phyloP scores from a whole-genome alignment of 1,140 invertebrate genomes.

The Psilanteris sp. region DNA sequence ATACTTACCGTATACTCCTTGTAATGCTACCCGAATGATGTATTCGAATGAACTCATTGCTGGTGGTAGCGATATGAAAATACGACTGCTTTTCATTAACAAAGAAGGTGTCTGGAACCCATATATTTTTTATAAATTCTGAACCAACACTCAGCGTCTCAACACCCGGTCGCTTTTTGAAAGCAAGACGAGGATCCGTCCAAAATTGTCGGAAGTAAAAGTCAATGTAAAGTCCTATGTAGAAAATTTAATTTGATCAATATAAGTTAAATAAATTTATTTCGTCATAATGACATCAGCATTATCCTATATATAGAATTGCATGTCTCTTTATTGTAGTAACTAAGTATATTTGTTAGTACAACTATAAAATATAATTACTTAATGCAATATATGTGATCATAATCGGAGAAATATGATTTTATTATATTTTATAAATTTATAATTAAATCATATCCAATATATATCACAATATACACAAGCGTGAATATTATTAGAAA shows the following conservation, averaged over 20 bases:
- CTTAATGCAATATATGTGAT: no score
- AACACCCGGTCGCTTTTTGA: conserved; percentile 91
- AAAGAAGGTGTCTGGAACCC: conserved; percentile 99
- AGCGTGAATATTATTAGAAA: no score
- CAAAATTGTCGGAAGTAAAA: conserved; percentile 99
- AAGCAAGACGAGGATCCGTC: conserved; percentile 96
- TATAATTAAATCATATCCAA: no score
- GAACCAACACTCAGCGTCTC: conserved; percentile 94
- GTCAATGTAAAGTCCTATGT: conserved; percentile 96
- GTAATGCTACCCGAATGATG: conserved; percentile 96
- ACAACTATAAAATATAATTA: no score
- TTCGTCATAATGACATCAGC: conserved; percentile 19
- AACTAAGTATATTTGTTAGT: no score
- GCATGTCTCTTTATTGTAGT: no score
- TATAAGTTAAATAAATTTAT: neutral
- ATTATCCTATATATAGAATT: no score
- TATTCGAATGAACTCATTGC: conserved; percentile 97
- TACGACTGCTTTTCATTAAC: conserved; percentile 99
- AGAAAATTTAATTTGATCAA: conserved; percentile 13
- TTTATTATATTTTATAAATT: no score
- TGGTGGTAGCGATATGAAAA: conserved; percentile 98
- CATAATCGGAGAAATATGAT: no score
- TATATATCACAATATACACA: no score
- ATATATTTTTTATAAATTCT: conserved; percentile 98
- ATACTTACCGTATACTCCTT: conserved; percentile 95